A percentile compares a stretch with the other conserved stretches of the same genome.
Conservation (phyloP, 1,140 invertebrate genomes). For the Ostrea denselamellosa region DNA sequence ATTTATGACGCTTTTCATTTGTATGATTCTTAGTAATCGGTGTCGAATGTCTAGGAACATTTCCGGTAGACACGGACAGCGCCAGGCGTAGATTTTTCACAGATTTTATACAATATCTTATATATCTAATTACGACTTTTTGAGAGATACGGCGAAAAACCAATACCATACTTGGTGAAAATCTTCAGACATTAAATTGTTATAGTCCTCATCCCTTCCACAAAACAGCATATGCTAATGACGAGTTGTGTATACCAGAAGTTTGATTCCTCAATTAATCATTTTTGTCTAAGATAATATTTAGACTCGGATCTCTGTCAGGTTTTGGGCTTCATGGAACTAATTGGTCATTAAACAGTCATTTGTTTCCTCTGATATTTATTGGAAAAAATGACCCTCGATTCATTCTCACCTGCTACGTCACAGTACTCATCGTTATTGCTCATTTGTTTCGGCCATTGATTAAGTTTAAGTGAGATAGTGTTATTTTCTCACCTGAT, state of each 20-base stretch:
- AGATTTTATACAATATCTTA: no score
- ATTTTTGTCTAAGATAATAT: not conserved
- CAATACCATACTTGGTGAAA: not conserved
- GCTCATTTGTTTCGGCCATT: not conserved
- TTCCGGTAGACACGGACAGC: no score
- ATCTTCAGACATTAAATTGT: not conserved
- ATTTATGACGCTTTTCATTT: no score
- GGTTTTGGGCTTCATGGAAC: not conserved
- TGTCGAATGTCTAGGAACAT: no score
- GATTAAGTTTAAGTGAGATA: not conserved
- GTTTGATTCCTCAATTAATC: not conserved
- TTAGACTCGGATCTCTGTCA: not conserved
- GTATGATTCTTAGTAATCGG: no score
- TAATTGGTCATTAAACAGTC: slow-evolving; percentile 2
- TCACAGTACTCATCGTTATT: not conserved
- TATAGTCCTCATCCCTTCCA: not conserved
- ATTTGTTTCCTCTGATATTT: slow-evolving; percentile 22
- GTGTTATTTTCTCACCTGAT: not conserved
- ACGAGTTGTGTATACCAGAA: not conserved
- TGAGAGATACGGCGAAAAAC: not conserved
- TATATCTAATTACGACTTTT: not conserved
- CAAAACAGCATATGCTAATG: not conserved
- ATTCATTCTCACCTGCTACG: not conserved
- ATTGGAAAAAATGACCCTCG: not conserved
- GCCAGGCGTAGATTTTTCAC: no score